Evolutionary conservation across 2,888 invertebrate species (phyloP).

Genomic region (Polietes domitor): DNA sequence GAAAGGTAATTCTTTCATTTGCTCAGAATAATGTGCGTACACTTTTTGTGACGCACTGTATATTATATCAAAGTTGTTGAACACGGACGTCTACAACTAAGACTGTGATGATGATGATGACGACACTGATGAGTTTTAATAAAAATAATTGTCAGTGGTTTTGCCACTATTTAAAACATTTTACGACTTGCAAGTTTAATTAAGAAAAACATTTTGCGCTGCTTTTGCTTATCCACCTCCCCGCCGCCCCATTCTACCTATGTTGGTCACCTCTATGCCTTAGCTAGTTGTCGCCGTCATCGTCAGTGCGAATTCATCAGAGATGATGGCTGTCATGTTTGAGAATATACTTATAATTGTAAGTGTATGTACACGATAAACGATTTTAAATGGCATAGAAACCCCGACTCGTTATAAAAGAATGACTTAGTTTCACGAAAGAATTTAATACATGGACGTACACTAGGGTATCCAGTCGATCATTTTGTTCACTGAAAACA

Average conservation of each 20-base stretch:
- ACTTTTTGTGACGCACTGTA: neutral
- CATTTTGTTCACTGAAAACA: too few relatives aligned
- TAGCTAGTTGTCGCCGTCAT: conserved; percentile 10
- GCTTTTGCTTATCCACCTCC: conserved; percentile 5
- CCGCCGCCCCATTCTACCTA: neutral
- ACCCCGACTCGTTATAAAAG: neutral
- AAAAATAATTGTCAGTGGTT: conserved; percentile 70
- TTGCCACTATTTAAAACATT: conserved; percentile 69
- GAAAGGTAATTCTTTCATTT: too few relatives aligned
- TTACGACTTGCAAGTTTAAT: conserved; percentile 67
- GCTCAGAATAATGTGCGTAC: neutral
- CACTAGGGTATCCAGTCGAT: too few relatives aligned
- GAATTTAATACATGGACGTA: too few relatives aligned
- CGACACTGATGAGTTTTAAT: conserved; percentile 54
- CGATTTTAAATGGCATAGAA: neutral
- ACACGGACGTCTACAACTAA: neutral
- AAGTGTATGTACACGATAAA: too few relatives aligned
- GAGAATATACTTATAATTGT: conserved; percentile 5
- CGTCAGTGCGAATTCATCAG: neutral
- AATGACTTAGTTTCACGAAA: neutral
- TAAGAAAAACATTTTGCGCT: conserved; percentile 49
- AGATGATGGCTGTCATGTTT: conserved; percentile 26
- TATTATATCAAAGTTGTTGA: conserved; percentile 15
- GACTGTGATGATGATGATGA: conserved; percentile 30
- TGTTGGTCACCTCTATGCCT: neutral